A percentile compares a stretch with the other conserved stretches of the same genome.
Conservation (phyloP, 2,888 invertebrate genomes). For the Troglohyphantes excavatus region DNA sequence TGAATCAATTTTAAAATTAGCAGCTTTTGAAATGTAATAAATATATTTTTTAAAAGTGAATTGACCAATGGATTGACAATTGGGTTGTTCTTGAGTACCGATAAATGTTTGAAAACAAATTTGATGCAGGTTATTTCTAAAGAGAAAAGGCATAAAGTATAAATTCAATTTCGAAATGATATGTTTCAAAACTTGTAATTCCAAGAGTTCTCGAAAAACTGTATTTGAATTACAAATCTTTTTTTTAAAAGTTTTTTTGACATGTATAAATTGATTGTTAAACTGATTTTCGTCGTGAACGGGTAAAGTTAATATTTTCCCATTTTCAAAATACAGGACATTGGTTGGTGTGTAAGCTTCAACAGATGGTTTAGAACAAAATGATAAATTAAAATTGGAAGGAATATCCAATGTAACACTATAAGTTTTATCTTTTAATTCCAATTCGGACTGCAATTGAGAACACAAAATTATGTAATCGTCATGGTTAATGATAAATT, state of each 20-base stretch:
- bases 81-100: not conserved
- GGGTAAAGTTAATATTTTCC: not conserved
- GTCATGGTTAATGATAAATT: conserved; percentile 19
- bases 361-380: conserved; percentile 7
- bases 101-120: conserved; percentile 5
- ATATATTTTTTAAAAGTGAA: not conserved
- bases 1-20: not conserved
- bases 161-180: not conserved
- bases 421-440: not conserved
- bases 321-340: not conserved
- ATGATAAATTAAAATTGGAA: not conserved
- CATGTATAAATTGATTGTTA: not conserved
- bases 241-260: not conserved
- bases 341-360: not conserved
- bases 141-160: not conserved
- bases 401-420: conserved; percentile 3
- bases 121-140: not conserved
- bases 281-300: not conserved
- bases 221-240: not conserved
- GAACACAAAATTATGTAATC: conserved; percentile 30
- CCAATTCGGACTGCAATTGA: conserved; percentile 1
- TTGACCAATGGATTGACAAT: not conserved
- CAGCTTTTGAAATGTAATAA: conserved; percentile 6
- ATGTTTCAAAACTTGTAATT: no score
- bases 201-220: not conserved